These are phyloP conservation scores for Drosophila ananassae DNA, from an alignment of 1,140 invertebrate species.

Conservation along the genomic window DNA sequence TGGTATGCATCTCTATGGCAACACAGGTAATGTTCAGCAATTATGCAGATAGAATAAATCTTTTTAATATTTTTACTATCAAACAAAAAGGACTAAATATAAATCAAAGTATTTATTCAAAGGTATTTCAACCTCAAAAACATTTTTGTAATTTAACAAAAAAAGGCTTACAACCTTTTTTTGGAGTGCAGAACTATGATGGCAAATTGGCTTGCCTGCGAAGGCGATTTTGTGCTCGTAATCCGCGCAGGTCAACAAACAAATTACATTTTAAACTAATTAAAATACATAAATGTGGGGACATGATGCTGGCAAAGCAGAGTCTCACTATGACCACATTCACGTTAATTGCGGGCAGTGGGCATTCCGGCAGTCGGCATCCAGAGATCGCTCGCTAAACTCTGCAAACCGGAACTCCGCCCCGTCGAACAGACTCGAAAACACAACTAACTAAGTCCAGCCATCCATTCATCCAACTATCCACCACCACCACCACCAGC, in stretches of 20 bases:
- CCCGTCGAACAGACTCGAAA: slow-evolving; percentile 50
- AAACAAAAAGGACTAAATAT: neutral
- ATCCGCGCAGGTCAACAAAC: slow-evolving; percentile 23
- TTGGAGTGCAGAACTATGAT: slow-evolving; percentile 7
- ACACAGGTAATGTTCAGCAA: slow-evolving; percentile 8
- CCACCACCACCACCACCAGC: slow-evolving; percentile 49
- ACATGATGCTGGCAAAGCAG: slow-evolving; percentile 33
- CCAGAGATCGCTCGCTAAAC: slow-evolving; percentile 33
- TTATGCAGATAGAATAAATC: neutral
- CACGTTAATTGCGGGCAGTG: slow-evolving; percentile 58
- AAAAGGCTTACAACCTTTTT: neutral
- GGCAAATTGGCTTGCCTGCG: slow-evolving; percentile 12
- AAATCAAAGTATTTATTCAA: neutral
- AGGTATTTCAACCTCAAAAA: too few relatives aligned
- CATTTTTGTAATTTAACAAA: neutral
- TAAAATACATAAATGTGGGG: slow-evolving; percentile 62
- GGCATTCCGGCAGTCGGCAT: slow-evolving; percentile 26
- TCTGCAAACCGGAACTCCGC: slow-evolving; percentile 68
- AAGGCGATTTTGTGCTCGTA: slow-evolving; percentile 35
- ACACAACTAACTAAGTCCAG: slow-evolving; percentile 21
- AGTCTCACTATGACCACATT: slow-evolving; percentile 27
- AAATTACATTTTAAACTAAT: slow-evolving; percentile 66
- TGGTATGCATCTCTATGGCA: slow-evolving; percentile 28
- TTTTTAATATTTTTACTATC: too few relatives aligned
- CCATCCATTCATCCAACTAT: slow-evolving; percentile 23